Base-by-base conservation (phyloP, 2,797 vertebrate genomes). In the Oreonectes daqikongensis region DNA sequence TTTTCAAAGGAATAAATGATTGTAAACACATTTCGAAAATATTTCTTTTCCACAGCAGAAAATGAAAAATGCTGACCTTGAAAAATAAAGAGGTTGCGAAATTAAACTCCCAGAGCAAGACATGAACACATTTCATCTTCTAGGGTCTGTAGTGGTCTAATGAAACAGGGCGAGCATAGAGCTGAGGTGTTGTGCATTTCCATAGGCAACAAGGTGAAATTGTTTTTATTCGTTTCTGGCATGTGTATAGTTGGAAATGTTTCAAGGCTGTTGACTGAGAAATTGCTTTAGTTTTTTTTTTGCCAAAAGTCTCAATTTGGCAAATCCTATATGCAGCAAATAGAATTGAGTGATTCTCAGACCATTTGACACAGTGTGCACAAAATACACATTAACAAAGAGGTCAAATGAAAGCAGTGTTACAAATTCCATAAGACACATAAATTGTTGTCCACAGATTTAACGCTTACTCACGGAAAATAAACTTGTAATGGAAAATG, bases 281-380 rank as follows among this genome's bases (percentile, higher is more conserved):
- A 90, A 91, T 90, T 90, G 89, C 74, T 90, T 90, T 11, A 90
- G 89, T 42, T 38, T 1, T 74, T 89, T 90, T 88, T 82, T 74
- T 77, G 87, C 88, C 83, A 80, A 67, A 79, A 90, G 88, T 89
- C 87, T 86, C 84, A 82, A 84, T 83, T 82, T 79, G 77, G 72
- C 66, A 52, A 89, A 86, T 89, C 79, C 84, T 78, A 90, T 90
- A 89, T 87, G 90, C 90, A 88, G 84, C 84, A 81, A 88, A 85
- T 84, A 88, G 86, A 83, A 67, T 53, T 63, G 79, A 86, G 79
- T 40, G n/a, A 88, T 85, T 86, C 79, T 84, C 30, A 35, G 18
- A 2, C 63, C 40, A 71, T 79, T 83, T 46, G 70, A 79, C 72
- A 30, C 61, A 35, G 73, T 80, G 32, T 60, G 18, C 52, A 65